These are phyloP conservation scores for Enteromius radiatus DNA, from an alignment of 2,797 vertebrate genomes.

Conservation along the genomic window DNA sequence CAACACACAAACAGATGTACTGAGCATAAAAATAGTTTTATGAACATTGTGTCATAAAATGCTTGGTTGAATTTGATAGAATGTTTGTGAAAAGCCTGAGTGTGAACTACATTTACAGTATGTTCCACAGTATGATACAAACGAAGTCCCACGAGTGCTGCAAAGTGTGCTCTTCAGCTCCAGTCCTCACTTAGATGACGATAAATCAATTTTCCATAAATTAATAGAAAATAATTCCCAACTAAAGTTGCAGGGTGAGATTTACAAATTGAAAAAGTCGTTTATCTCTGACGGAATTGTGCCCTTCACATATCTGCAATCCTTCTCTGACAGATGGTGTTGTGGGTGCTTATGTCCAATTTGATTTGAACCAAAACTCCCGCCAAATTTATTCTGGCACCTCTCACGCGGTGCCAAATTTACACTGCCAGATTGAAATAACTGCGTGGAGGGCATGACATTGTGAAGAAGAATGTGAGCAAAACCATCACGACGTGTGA, in stretches of 20 bases:
- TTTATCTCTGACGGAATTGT: slow-evolving; percentile 79
- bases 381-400: slow-evolving; percentile 86
- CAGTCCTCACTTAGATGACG: slow-evolving; percentile 14
- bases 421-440: slow-evolving; percentile 84
- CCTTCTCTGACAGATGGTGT: slow-evolving; percentile 86
- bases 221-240: slow-evolving; percentile 43
- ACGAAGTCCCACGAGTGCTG: neutral
- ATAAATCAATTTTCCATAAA: slow-evolving; percentile 43
- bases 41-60: neutral
- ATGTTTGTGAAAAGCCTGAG: neutral
- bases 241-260: slow-evolving; percentile 52
- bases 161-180: slow-evolving; percentile 1
- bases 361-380: slow-evolving; percentile 87
- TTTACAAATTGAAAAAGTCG: slow-evolving; percentile 79
- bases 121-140: neutral
- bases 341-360: slow-evolving; percentile 89
- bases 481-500: slow-evolving; percentile 79
- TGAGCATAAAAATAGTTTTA: neutral
- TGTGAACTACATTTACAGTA: neutral
- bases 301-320: slow-evolving; percentile 81
- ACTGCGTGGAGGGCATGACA: slow-evolving; percentile 83
- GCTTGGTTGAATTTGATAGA: neutral
- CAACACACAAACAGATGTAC: neutral
- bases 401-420: slow-evolving; percentile 79
- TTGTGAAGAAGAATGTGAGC: slow-evolving; percentile 83